Base-by-base conservation (phyloP, 2,113 vertebrate species). In the Etheostoma spectabile region DNA sequence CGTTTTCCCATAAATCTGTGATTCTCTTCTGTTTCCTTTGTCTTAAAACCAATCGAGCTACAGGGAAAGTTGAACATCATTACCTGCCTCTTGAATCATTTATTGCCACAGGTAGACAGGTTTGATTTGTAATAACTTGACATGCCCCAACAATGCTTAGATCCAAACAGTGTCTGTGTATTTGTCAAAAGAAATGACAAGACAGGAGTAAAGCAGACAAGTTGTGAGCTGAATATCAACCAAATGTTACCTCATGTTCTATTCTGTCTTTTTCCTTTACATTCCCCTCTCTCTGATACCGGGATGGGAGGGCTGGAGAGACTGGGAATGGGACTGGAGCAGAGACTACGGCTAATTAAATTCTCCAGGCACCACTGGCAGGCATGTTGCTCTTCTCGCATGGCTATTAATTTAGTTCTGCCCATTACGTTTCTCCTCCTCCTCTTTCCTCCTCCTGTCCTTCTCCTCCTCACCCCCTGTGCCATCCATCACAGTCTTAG, bases 361-460 rank as follows among this genome's bases (percentile, higher is more conserved):
- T 95, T 94, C 92, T 88, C 86, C 81, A 83, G 82, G 85, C 77
- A 84, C 79, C 62, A 79, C 87, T 86, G 84, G 85, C 87, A 91
- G 90, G 83, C 89, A 92, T 89, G 90, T 85, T 89, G 93, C 88
- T 92, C 90, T 76, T 90, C 86, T 84, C 88, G 91, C 88, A 84
- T 83, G 74, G 81, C 89, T 90, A 91, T 93, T 94, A 89, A 93
- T 91, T 94, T 93, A 93, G 88, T 86, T 86, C 88, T 83, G 86
- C 91, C 89, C 74, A 93, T 93, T 93, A 94, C 78, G 2, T 30
- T 30, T 75, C 69, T 52, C 48, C 79, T 14, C 35, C 59, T 55
- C 56, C 59, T 24, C n/a, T 22, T 60, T 80, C 86, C 33, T 38
- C 83, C 56, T 60, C 57, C 71, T 62, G 67, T 30, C 74, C 68